These are phyloP conservation scores for Drosophila emarginata DNA, from an alignment of 2,888 invertebrate genomes.

Conservation along the genomic window DNA sequence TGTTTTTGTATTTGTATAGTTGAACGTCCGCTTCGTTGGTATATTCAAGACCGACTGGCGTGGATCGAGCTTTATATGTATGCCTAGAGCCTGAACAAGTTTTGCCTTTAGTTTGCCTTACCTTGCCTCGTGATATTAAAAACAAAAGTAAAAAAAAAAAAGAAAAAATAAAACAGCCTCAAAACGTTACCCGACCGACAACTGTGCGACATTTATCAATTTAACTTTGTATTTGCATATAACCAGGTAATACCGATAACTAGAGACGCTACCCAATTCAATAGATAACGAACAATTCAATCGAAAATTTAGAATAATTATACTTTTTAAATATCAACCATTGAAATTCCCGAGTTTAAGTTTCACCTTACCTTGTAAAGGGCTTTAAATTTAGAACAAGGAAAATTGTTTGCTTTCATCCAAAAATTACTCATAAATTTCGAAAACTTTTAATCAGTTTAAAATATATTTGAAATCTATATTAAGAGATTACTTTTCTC, in stretches of 20 bases:
- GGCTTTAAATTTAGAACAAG: no score
- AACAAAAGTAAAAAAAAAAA: constrained; percentile 25
- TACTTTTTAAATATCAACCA: no score
- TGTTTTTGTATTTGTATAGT: constrained; percentile 21
- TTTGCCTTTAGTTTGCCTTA: constrained; percentile 43
- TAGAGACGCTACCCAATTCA: constrained; percentile 40
- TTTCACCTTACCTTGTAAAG: no score
- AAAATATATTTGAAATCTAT: background rate
- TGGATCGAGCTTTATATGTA: constrained; percentile 58
- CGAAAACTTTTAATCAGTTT: no score
- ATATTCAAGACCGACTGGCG: constrained; percentile 51
- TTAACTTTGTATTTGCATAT: constrained; percentile 50
- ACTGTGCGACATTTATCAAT: constrained; percentile 49
- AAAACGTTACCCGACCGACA: constrained; percentile 16
- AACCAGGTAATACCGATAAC: constrained; percentile 22
- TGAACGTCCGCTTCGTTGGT: constrained; percentile 62
- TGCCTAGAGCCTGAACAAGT: constrained; percentile 57
- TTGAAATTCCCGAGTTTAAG: no score
- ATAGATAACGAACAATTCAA: background rate
- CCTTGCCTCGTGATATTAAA: constrained; percentile 52
- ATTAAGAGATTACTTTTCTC: background rate
- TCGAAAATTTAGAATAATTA: no score
- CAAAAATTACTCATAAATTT: no score
- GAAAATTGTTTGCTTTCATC: no score
- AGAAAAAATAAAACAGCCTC: constrained; percentile 30